Conservation (phyloP, 1,140 invertebrate species). For the Microplitis demolitor region DNA sequence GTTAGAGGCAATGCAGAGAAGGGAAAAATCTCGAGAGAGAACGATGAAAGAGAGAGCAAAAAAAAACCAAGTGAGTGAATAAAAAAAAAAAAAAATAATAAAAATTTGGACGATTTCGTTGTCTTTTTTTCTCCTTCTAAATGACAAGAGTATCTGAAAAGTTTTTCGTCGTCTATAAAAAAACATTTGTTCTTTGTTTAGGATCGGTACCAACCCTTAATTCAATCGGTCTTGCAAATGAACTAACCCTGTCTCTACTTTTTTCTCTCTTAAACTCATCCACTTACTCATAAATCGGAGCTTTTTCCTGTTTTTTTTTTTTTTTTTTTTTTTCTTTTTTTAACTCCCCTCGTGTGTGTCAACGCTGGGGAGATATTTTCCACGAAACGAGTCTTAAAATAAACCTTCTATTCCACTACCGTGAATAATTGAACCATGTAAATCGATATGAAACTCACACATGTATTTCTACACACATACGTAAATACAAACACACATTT, state of each 20-base stretch:
- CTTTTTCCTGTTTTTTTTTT: background rate
- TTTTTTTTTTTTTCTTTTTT: background rate
- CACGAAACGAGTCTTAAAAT: background rate
- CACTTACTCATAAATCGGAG: conserved; percentile 3
- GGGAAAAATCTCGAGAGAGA: background rate
- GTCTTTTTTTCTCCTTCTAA: background rate
- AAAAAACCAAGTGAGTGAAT: no score
- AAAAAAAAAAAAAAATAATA: conserved; percentile 43
- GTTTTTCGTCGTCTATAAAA: background rate
- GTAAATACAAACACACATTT: background rate
- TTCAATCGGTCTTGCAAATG: conserved; percentile 26
- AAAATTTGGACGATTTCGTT: conserved; percentile 35
- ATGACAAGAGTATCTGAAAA: background rate
- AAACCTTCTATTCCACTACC: background rate
- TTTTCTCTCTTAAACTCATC: background rate
- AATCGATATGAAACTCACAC: background rate
- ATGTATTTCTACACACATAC: background rate
- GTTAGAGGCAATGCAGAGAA: background rate
- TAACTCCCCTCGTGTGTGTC: background rate
- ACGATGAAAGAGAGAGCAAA: conserved; percentile 32
- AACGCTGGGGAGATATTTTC: background rate
- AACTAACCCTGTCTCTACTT: conserved; percentile 1
- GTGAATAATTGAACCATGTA: background rate
- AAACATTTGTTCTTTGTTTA: conserved; percentile 23
- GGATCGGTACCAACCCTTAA: conserved; percentile 22